A percentile compares a stretch with the other conserved stretches of the same genome.
Conservation (phyloP, 2,113 vertebrate genomes). For the Geococcyx californianus region DNA sequence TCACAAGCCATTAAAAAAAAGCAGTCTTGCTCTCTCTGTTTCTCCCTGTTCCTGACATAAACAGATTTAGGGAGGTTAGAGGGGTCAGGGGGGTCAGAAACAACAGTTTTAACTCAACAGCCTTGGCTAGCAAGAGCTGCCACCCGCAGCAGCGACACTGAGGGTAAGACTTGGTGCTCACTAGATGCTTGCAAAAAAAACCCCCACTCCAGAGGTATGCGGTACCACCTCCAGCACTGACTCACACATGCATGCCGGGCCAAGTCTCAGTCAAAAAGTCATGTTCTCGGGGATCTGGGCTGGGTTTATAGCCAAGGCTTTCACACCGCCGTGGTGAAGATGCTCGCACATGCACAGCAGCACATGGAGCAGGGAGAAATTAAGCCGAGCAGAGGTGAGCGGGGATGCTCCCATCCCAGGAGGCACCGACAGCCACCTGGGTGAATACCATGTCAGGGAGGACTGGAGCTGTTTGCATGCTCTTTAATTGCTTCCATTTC, state of each 20-base stretch:
- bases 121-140: not conserved
- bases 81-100: not conserved
- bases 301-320: not conserved
- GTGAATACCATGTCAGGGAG: rapidly evolving
- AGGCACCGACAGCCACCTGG: not conserved
- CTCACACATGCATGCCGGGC: not conserved
- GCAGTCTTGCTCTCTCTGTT: not conserved
- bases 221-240: not conserved
- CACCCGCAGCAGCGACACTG: not conserved
- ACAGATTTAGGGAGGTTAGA: not conserved
- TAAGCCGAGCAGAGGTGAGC: not conserved
- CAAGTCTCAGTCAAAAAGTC: not conserved
- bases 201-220: rapidly evolving
- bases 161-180: not conserved
- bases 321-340: not conserved
- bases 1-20: not conserved
- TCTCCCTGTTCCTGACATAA: not conserved
- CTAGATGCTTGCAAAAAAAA: not conserved
- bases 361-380: rapidly evolving
- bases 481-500: not conserved
- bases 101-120: not conserved
- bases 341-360: not conserved
- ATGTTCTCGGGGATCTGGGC: not conserved
- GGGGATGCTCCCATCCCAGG: not conserved
- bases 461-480: not conserved